Conservation (phyloP, 1,140 invertebrate genomes). For the Zaprionus lachaisei region DNA sequence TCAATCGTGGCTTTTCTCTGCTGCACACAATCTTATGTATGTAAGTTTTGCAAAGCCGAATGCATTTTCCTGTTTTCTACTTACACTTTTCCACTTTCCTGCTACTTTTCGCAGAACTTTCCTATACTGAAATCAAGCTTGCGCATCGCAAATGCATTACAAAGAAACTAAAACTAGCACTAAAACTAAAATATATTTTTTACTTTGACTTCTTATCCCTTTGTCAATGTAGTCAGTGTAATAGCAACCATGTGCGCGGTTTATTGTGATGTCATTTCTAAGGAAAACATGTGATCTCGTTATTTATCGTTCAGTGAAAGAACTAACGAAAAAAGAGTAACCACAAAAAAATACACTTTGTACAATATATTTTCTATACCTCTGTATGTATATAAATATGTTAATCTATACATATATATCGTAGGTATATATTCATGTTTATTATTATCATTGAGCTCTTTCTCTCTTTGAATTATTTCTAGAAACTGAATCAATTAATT, state of each 20-base stretch:
- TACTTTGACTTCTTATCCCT: neutral
- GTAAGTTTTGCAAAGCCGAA: constrained; percentile 1
- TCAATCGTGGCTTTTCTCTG: neutral
- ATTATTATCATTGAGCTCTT: neutral
- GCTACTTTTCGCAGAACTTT: constrained; percentile 11
- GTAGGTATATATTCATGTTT: neutral
- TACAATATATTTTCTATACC: too few relatives aligned
- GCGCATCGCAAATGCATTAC: constrained; percentile 12
- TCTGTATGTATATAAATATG: too few relatives aligned
- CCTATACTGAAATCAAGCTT: constrained; percentile 17
- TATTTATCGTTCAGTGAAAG: too few relatives aligned
- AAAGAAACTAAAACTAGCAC: constrained; percentile 21
- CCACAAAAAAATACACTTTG: too few relatives aligned
- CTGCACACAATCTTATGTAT: neutral
- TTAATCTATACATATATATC: too few relatives aligned
- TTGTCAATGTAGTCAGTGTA: neutral
- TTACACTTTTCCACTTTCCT: constrained; percentile 1
- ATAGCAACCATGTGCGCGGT: neutral
- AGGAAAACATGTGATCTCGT: too few relatives aligned
- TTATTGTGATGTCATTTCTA: neutral
- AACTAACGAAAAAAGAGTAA: too few relatives aligned
- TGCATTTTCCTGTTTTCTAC: constrained; percentile 8
- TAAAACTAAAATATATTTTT: neutral
- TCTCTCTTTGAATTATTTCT: neutral
- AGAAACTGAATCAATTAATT: neutral